These are phyloP conservation scores for Drosophila prosaltans DNA, from an alignment of 1,140 invertebrate genomes.

Conservation along the genomic window DNA sequence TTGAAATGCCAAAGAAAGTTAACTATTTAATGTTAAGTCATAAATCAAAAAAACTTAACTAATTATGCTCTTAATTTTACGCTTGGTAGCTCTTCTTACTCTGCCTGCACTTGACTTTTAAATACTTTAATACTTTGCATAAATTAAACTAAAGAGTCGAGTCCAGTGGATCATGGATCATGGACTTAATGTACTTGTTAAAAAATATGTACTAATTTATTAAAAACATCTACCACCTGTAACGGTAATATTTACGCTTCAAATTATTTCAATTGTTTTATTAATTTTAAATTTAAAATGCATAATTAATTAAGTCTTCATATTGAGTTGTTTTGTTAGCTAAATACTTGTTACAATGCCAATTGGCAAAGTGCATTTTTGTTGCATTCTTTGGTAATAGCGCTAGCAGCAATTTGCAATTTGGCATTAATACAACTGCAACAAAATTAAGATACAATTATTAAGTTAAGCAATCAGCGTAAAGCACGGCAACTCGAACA, in stretches of 20 bases:
- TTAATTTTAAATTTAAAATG: slow-evolving; percentile 4
- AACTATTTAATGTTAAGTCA: too few relatives aligned
- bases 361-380: slow-evolving; percentile 1
- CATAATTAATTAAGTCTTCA: not conserved
- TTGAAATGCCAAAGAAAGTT: too few relatives aligned
- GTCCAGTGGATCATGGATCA: too few relatives aligned
- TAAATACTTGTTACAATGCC: slow-evolving; percentile 3
- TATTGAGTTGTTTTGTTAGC: not conserved
- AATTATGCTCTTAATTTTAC: too few relatives aligned
- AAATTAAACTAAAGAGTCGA: too few relatives aligned
- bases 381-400: slow-evolving; percentile 29
- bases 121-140: too few relatives aligned
- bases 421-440: slow-evolving; percentile 51
- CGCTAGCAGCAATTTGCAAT: slow-evolving; percentile 32
- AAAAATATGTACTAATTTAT: not conserved
- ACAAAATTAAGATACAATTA: slow-evolving; percentile 66
- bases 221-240: not conserved
- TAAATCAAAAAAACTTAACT: too few relatives aligned
- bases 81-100: too few relatives aligned
- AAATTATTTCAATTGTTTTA: slow-evolving; percentile 6
- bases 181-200: not conserved
- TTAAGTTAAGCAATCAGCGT: slow-evolving; percentile 47
- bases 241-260: not conserved
- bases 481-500: slow-evolving; percentile 33
- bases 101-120: too few relatives aligned